Evolutionary conservation across 92 coral and sea anemone species (phyloP), one percentile per base, ranked within the genome.

Genomic region (Meandrina meandrites): DNA sequence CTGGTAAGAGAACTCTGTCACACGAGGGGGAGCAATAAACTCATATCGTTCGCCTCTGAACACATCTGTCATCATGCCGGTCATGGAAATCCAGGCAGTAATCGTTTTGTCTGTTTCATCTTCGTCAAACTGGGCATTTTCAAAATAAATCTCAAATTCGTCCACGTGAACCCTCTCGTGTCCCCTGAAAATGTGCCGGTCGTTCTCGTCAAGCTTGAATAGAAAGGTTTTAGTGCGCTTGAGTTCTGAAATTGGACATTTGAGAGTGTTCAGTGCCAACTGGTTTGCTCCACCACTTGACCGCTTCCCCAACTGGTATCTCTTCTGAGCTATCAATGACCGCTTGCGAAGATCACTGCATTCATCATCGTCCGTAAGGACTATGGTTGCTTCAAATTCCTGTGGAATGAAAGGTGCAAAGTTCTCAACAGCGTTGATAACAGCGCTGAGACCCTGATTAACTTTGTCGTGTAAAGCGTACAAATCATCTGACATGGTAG

Each of bases 381-480:
- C 60, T n/a, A 45, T 70, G 82, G 76, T 86, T 36, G 21, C 89
- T 89, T 86, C 34, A 80, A 85, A 85, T 11, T 89, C 86, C 76
- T 89, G 89, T 28, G 92, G 89, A 73, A 89, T 79, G 64, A 85
- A 89, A 37, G 90, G 92, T 72, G 90, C 86, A 76, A 89, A 89
- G 42, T 80, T 89, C 35, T 58, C 90, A 24, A 89, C 92, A 19
- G 92, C 90, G 56, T 85, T 89, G 81, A 89, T 80, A 19, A 79
- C 87, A n/a, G 90, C 86, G 68, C 82, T 89, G 24, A 89, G 92
- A 2, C 92, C 92, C 58, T 89, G 92, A 62, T 89, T 89, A n/a
- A 89, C 57, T 51, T 89, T 89, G 56, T 70, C 90, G 83, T 89
- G 92, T 42, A 89, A 58, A 42, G 86, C 81, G 58, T 89, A 85